phyloP scores from a whole-genome alignment of 1,140 invertebrate genomes.

The Rhagoletis zephyria region DNA sequence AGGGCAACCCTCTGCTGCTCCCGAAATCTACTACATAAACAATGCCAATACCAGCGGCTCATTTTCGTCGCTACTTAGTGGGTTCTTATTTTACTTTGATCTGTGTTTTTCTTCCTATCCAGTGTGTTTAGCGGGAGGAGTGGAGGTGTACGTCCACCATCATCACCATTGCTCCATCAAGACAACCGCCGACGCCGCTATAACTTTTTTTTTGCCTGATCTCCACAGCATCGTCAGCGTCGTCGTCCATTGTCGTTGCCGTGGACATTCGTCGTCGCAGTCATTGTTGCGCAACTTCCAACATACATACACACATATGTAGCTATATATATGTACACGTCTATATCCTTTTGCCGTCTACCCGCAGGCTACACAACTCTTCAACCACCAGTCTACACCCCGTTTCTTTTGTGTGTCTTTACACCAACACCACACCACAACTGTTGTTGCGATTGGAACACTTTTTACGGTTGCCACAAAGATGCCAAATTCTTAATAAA shows the following conservation, averaged over 20 bases:
- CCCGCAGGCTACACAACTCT: conserved; percentile 55
- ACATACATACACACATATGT: no score
- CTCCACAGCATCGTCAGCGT: background rate
- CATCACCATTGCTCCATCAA: background rate
- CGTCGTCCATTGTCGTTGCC: conserved; percentile 8
- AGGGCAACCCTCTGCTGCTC: no score
- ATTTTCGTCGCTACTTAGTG: background rate
- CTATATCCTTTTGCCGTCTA: conserved; percentile 53
- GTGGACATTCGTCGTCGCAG: conserved; percentile 27
- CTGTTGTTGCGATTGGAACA: conserved; percentile 18
- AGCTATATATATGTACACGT: background rate
- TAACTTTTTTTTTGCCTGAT: background rate
- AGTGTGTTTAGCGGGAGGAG: background rate
- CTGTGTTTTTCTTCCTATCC: background rate
- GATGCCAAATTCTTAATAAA: conserved; percentile 43
- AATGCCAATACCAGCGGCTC: background rate
- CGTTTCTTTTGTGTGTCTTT: conserved; percentile 54
- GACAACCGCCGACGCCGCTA: background rate
- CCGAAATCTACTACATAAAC: background rate
- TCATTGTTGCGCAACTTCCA: background rate
- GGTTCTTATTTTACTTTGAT: background rate
- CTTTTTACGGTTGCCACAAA: conserved; percentile 51
- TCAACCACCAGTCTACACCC: conserved; percentile 62
- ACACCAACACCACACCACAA: background rate
- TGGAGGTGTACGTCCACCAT: conserved; percentile 5